phyloP scores from a whole-genome alignment of 1,140 invertebrate genomes.

The Brachionus manjavacas region DNA sequence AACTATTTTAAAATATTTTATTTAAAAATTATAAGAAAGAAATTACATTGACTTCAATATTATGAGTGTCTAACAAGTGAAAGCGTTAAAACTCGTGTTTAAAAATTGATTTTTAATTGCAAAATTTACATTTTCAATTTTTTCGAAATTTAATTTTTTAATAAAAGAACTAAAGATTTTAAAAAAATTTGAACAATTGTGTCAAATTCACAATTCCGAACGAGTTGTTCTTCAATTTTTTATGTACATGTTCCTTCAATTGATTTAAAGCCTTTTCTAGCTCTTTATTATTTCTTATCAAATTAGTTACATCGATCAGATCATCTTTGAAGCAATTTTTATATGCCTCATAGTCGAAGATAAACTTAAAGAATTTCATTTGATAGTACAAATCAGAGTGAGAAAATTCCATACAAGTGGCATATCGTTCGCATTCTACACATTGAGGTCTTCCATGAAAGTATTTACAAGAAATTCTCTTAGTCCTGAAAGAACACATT shows the following conservation, averaged over 20 bases:
- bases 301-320: neutral
- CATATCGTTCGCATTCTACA: constrained; percentile 22
- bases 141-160: neutral
- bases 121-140: neutral
- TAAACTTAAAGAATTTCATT: constrained; percentile 42
- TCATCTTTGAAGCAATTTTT: constrained; percentile 38
- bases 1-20: neutral
- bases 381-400: constrained; percentile 39
- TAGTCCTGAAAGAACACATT: constrained; percentile 38
- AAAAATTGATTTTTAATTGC: neutral
- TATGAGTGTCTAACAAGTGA: neutral
- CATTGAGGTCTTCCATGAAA: constrained; percentile 27
- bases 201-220: constrained; percentile 38
- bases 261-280: constrained; percentile 1
- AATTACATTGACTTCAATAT: neutral
- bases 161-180: neutral
- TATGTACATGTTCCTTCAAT: constrained; percentile 33
- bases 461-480: constrained; percentile 32
- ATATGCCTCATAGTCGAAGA: constrained; percentile 26
- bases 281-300: constrained; percentile 28
- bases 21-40: neutral
- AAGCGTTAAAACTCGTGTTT: neutral
- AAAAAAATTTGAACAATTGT: constrained; percentile 34
- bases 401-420: constrained; percentile 24
- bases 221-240: constrained; percentile 35